Base-by-base conservation (phyloP, 2,888 invertebrate species). In the Carterocephalus palaemon region DNA sequence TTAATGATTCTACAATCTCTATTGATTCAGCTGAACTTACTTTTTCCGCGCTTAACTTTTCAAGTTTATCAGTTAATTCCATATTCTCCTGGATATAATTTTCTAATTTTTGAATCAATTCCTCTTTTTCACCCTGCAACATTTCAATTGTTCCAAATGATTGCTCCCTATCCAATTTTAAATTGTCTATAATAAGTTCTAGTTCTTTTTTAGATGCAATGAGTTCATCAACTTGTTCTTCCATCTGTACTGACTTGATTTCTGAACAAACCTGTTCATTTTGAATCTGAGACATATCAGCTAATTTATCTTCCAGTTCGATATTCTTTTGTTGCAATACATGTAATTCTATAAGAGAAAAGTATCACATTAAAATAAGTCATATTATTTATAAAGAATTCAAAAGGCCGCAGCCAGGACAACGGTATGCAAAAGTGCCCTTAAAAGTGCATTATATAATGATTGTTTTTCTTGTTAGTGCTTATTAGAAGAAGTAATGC, bases 1-100 rank as follows among this genome's bases (percentile, higher is more conserved):
- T 92, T 48, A 92, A 77, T 7, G 90, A 86, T 63, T 92, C 92
- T 1, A 92, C 92, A 48, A 92, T 92, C 77, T 92, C 92, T 38
- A 93, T 93, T 33, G 92, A 92, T 72, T 92, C 92, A 2, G 92
- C 92, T 0, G 92, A 92, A 39, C 92, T 92, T 1, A 92, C 92
- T 63, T 92, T 92, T 67, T 90, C 90, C 9, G 89, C 88, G 62
- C 91, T 93, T 3, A 93, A 63, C 67, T 94, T 93, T 56, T 92
- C 91, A 20, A 94, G 75, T 70, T 92, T 92, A 57, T 92, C 92
- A 15, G 90, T 86, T 5, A 94, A 74, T 49, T 93, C 93, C 58
- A 92, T 91, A 64, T 94, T 94, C 76, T 93, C 93, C 63, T 91
- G 90, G 17, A 92, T 85, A 57, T 91, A 92, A 59, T 86, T 88